Conservation (phyloP, 64 coral and sea anemone genomes). For the Montipora efflorescens region DNA sequence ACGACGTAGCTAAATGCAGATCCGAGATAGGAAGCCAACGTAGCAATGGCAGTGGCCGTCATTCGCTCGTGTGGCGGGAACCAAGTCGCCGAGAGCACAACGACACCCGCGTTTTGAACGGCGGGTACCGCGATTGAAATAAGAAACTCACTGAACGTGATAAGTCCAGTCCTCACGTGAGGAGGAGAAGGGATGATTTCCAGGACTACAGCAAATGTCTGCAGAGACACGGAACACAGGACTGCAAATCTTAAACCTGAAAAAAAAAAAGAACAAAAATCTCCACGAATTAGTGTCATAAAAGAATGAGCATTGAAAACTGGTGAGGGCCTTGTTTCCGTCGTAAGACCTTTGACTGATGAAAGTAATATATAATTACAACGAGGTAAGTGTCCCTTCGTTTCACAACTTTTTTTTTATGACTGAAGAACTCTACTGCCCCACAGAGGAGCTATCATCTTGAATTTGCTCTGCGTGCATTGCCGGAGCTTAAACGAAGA, state of each 20-base stretch:
- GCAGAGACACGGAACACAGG: slow-evolving; percentile 71
- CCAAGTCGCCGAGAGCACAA: slow-evolving; percentile 92
- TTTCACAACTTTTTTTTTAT: no score
- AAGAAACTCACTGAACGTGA: slow-evolving; percentile 85
- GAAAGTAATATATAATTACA: no score
- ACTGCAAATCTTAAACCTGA: slow-evolving; percentile 84
- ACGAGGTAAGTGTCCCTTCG: no score
- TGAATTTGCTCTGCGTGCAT: no score
- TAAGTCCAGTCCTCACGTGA: slow-evolving; percentile 64
- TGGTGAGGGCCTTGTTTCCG: no score
- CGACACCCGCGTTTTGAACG: slow-evolving; percentile 88
- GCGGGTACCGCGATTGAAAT: slow-evolving; percentile 88
- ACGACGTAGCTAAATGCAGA: slow-evolving; percentile 87
- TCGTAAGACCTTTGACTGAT: no score
- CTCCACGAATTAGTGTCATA: no score
- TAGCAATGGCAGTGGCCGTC: slow-evolving; percentile 95
- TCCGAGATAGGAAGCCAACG: slow-evolving; percentile 83
- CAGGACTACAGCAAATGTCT: slow-evolving; percentile 69
- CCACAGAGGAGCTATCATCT: no score
- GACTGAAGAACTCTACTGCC: no score
- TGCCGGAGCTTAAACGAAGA: no score
- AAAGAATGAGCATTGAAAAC: not conserved
- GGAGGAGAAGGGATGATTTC: slow-evolving; percentile 71
- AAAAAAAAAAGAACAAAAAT: slow-evolving; percentile 5
- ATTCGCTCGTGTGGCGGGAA: slow-evolving; percentile 90